Evolutionary conservation across 92 coral and sea anemone genomes (phyloP), one percentile per base, ranked within the genome.

Genomic region (Palythoa caribaeorum): DNA sequence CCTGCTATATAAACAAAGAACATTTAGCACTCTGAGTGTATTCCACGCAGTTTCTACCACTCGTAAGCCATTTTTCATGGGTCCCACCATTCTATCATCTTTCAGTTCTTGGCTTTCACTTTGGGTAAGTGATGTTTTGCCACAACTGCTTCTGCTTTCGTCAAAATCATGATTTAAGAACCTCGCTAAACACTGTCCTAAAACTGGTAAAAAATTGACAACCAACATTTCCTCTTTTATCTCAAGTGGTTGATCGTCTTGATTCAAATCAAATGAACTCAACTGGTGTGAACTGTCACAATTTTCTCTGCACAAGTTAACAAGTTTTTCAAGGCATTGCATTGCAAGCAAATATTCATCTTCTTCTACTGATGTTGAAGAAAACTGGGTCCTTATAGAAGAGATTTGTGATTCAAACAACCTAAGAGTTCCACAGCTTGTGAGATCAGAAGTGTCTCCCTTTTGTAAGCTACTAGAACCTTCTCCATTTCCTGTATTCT

Each of bases 11-110:
- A 91, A 77, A 15, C 90, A 92, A 63, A 95, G 92, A 38, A 93
- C 87, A 71, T 89, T 90, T 11, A 95, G 87, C 38, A 94, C 93
- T 69, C 89, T 85, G 12, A 95, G 88, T 7, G 98, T 68, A 73
- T 79, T 89, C 36, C 89, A 65, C 1, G 90, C 94, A 71, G 38
- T 69, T 39, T 86, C 92, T 63, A 87, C 80, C 11, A 91, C 89
- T 19, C 66, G 14, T 6, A 88, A 73, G 1, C 89, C 85, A 44
- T 76, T 86, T 68, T 84, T 84, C 2, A 73, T 73, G 8, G 87
- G 76, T 17, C 91, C 96, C 80, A 76, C 68, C 10, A 70, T 10
- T 73, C 87, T 71, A 15, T 78, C 83, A 36, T 92, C 93, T 28
- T 66, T 87, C 51, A 77, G 48, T 13, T 91, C 95, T 13, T 87